Conservation (phyloP, 2,888 invertebrate species). For the Agriopis aurantiaria region DNA sequence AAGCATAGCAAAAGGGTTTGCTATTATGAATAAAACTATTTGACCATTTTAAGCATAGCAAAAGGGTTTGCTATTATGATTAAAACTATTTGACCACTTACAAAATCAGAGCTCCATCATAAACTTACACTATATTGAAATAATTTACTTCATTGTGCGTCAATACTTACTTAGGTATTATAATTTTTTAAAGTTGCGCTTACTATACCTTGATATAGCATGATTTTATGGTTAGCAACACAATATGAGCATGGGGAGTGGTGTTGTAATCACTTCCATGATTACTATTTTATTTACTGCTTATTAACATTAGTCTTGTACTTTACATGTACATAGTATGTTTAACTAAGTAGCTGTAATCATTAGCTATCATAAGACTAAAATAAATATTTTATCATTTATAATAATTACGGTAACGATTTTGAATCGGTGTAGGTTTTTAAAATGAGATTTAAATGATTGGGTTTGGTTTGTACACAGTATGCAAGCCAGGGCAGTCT, state of each 20-base stretch:
- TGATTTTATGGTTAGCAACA: slow-evolving; percentile 38
- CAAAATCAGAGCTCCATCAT: not conserved
- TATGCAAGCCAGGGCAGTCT: not conserved
- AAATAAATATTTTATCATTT: slow-evolving; percentile 63
- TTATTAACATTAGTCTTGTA: slow-evolving; percentile 54
- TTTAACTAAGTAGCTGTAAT: slow-evolving; percentile 64
- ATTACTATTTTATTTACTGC: slow-evolving; percentile 59
- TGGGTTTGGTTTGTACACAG: slow-evolving; percentile 42
- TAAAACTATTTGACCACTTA: not conserved
- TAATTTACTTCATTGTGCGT: no score
- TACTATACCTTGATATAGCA: slow-evolving; percentile 3
- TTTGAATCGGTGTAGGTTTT: slow-evolving; percentile 73
- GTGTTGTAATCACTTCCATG: slow-evolving; percentile 81
- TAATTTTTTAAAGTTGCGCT: slow-evolving; percentile 6
- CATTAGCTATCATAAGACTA: slow-evolving; percentile 45
- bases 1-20: no score
- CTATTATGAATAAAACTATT: no score
- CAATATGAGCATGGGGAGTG: slow-evolving; percentile 64
- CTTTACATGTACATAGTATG: slow-evolving; percentile 46
- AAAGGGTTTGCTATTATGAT: no score
- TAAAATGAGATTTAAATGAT: slow-evolving; percentile 64
- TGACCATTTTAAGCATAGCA: no score
- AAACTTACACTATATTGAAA: no score
- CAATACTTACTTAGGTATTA: slow-evolving; percentile 2
- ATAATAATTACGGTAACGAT: slow-evolving; percentile 72